Evolutionary conservation across 2,888 invertebrate species (phyloP).

Genomic region (Plemyria rubiginata): DNA sequence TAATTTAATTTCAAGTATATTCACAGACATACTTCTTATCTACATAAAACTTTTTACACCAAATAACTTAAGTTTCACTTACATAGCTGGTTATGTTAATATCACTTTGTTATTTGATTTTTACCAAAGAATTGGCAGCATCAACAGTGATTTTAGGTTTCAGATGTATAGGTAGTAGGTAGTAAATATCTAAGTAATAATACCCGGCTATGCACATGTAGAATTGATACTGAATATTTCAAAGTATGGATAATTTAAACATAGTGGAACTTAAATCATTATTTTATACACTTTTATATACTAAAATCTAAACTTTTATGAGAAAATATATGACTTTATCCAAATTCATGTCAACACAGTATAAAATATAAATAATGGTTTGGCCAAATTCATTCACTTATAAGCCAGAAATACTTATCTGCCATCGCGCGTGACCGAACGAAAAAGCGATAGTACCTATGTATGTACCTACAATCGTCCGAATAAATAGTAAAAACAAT

Average conservation of each 20-base stretch:
- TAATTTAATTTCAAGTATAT: slow-evolving; percentile 46
- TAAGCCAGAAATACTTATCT: slow-evolving; percentile 1
- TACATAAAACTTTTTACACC: slow-evolving; percentile 54
- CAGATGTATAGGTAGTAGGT: no score
- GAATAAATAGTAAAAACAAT: neutral
- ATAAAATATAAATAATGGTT: slow-evolving; percentile 9
- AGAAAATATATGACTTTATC: slow-evolving; percentile 24
- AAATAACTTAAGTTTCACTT: slow-evolving; percentile 39
- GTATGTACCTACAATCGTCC: no score
- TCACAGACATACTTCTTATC: slow-evolving; percentile 49
- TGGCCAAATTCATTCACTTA: slow-evolving; percentile 4
- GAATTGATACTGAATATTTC: neutral
- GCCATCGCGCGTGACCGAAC: no score
- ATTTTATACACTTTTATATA: slow-evolving; percentile 26
- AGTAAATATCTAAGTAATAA: neutral
- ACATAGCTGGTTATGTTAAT: slow-evolving; percentile 22
- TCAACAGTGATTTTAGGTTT: slow-evolving; percentile 1
- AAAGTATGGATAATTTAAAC: neutral
- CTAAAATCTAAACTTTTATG: slow-evolving; percentile 22
- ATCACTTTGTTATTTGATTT: slow-evolving; percentile 27
- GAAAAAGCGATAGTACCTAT: no score
- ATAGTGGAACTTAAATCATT: slow-evolving; percentile 5
- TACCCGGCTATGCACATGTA: neutral
- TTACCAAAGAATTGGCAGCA: slow-evolving; percentile 11
- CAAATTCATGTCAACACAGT: slow-evolving; percentile 15